phyloP scores from a whole-genome alignment of 2,888 invertebrate species.

The Lathronympha strigana region DNA sequence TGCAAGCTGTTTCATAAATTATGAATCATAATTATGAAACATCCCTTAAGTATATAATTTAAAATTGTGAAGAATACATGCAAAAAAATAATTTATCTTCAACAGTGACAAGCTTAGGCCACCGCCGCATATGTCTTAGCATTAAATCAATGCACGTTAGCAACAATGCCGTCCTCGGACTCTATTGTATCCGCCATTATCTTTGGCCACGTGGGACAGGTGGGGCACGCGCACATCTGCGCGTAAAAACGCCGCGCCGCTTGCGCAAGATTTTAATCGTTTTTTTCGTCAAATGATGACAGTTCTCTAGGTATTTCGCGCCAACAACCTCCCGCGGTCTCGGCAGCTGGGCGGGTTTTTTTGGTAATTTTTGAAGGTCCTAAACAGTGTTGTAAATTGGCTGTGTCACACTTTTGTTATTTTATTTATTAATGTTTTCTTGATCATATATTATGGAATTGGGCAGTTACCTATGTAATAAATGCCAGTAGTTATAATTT shows the following conservation, averaged over 20 bases:
- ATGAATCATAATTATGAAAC: not conserved
- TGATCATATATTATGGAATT: too few relatives aligned
- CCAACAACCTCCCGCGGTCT: conserved; percentile 62
- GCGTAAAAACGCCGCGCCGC: conserved; percentile 68
- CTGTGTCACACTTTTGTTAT: conserved; percentile 5
- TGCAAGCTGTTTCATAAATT: too few relatives aligned
- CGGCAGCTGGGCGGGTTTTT: conserved; percentile 60
- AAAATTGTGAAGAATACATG: too few relatives aligned
- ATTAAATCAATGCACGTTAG: conserved; percentile 73
- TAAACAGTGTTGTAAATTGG: conserved; percentile 15
- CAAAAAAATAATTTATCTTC: conserved; percentile 1
- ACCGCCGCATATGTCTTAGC: conserved; percentile 37
- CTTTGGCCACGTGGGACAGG: conserved; percentile 81
- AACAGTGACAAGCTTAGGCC: conserved; percentile 13
- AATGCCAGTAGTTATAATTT: too few relatives aligned
- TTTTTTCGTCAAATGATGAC: conserved; percentile 72
- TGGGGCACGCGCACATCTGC: conserved; percentile 82
- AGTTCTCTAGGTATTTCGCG: conserved; percentile 76
- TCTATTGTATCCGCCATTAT: conserved; percentile 71
- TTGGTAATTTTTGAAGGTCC: conserved; percentile 12
- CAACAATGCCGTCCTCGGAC: conserved; percentile 68
- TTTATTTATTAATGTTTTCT: not conserved
- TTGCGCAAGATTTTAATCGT: conserved; percentile 82
- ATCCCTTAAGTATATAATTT: not conserved
- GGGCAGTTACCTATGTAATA: too few relatives aligned